phyloP scores from a whole-genome alignment of 2,888 invertebrate species.

The Drosophila parthenogenetica region DNA sequence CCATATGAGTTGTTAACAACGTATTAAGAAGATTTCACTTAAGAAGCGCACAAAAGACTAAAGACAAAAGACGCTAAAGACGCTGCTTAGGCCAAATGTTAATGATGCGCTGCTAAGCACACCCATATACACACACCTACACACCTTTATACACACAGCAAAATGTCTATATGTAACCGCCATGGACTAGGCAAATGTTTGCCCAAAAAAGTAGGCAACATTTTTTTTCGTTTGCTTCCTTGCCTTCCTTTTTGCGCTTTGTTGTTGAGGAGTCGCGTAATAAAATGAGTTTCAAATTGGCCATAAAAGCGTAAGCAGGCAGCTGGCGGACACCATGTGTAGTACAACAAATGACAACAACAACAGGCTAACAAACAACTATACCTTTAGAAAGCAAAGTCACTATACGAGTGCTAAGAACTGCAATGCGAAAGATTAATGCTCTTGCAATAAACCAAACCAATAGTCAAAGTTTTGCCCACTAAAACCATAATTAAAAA shows the following conservation, averaged over 20 bases:
- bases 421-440: constrained; percentile 40
- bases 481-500: not conserved
- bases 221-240: constrained; percentile 28
- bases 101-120: constrained; percentile 56
- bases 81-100: constrained; percentile 55
- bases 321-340: constrained; percentile 30
- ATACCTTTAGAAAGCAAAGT: constrained; percentile 40
- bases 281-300: constrained; percentile 80
- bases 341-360: constrained; percentile 20
- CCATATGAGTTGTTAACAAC: constrained; percentile 77
- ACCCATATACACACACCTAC: constrained; percentile 20
- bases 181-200: constrained; percentile 29
- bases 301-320: constrained; percentile 64
- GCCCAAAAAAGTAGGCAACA: constrained; percentile 65
- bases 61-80: constrained; percentile 51
- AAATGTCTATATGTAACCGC: not conserved
- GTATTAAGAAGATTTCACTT: constrained; percentile 79
- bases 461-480: not conserved
- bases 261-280: constrained; percentile 34
- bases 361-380: constrained; percentile 21
- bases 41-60: constrained; percentile 51
- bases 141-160: constrained; percentile 4
- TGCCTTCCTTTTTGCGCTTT: constrained; percentile 21
- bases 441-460: constrained; percentile 16
- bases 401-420: constrained; percentile 19